Evolutionary conservation across 1,140 invertebrate genomes (phyloP).

Genomic region (Danaus melanippus): DNA sequence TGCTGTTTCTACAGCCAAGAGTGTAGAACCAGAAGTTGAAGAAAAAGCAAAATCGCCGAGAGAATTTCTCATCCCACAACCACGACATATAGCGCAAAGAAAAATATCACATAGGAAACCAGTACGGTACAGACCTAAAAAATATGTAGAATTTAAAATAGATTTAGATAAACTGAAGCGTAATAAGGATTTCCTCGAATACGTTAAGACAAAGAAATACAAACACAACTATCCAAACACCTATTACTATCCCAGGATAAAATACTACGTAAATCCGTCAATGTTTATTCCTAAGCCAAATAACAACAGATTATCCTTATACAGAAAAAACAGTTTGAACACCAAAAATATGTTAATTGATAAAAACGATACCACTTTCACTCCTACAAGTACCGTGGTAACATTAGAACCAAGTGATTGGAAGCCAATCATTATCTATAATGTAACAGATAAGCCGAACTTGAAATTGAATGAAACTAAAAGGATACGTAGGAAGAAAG

Average conservation of each 20-base stretch:
- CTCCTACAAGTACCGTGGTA: conserved; percentile 9
- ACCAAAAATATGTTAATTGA: conserved; percentile 19
- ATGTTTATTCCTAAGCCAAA: conserved; percentile 32
- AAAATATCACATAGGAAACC: conserved; percentile 48
- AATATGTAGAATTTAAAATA: conserved; percentile 57
- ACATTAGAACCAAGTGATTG: conserved; percentile 39
- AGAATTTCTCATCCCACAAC: conserved; percentile 56
- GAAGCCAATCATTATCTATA: conserved; percentile 47
- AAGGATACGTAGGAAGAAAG: conserved; percentile 23
- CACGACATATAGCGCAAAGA: conserved; percentile 54
- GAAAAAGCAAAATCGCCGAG: conserved; percentile 40
- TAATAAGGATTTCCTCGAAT: conserved; percentile 60
- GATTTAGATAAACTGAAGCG: conserved; percentile 51
- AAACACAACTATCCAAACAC: conserved; percentile 62
- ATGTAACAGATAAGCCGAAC: conserved; percentile 17
- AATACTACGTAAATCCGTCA: conserved; percentile 51
- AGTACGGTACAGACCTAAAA: conserved; percentile 46
- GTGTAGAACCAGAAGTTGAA: conserved; percentile 35
- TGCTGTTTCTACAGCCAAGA: conserved; percentile 42
- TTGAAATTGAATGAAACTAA: conserved; percentile 17
- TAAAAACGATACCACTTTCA: conserved; percentile 19
- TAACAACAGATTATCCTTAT: conserved; percentile 41
- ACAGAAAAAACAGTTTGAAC: conserved; percentile 32
- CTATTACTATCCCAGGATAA: conserved; percentile 57
- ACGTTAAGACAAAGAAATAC: conserved; percentile 63